Conservation (phyloP, 2,113 vertebrate species). For the Tyto alba region DNA sequence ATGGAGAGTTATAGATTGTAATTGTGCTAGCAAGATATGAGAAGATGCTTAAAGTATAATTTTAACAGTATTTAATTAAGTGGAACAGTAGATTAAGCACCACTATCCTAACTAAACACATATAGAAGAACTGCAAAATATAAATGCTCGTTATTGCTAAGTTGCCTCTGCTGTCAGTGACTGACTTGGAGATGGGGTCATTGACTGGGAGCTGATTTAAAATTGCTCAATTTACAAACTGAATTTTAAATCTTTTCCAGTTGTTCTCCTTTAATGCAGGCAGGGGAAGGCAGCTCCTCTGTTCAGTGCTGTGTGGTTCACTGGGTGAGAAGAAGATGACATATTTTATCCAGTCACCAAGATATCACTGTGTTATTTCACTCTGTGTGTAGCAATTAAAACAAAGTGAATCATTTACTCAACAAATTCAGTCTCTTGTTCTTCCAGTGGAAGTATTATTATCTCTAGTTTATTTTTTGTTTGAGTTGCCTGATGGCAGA, state of each 20-base stretch:
- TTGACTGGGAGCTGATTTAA: background rate
- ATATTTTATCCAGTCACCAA: conserved; percentile 8
- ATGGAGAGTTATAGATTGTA: background rate
- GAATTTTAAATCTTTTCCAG: background rate
- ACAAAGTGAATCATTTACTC: conserved; percentile 9
- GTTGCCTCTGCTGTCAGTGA: background rate
- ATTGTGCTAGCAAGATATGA: background rate
- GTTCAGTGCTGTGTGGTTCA: background rate
- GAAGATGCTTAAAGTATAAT: background rate
- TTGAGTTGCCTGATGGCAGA: conserved; percentile 20
- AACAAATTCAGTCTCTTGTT: conserved; percentile 11
- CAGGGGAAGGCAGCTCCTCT: background rate
- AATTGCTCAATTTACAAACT: background rate
- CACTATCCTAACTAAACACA: background rate
- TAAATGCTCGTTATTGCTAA: background rate
- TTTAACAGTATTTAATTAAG: conserved; percentile 15
- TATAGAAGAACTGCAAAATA: background rate
- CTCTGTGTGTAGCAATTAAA: conserved; percentile 20
- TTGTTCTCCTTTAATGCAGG: background rate
- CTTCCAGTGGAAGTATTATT: background rate
- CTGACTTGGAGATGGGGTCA: background rate
- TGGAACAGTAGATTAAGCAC: background rate
- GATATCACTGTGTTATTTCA: background rate
- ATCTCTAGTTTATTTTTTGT: conserved; percentile 1
- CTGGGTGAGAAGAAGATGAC: background rate